A percentile compares a stretch with the other conserved stretches of the same genome.
These are phyloP conservation scores for roundworm (Caenorhabditis elegans) DNA, from an alignment of 1,140 invertebrate genomes.

Conservation along the genomic window DNA sequence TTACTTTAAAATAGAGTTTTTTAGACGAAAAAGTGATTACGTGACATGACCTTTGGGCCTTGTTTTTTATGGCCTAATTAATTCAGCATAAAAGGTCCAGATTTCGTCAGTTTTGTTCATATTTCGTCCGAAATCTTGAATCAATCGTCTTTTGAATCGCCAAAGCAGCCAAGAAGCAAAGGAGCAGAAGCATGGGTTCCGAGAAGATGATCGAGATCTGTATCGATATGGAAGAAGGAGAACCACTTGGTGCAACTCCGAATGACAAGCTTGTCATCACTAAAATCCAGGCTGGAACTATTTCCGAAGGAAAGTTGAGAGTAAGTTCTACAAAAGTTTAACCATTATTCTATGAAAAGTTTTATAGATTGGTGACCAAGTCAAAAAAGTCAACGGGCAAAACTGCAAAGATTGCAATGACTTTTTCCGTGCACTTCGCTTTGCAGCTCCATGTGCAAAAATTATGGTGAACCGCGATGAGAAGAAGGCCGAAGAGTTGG, in stretches of 20 bases:
- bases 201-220: conserved; percentile 40
- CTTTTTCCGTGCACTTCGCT: conserved; percentile 57
- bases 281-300: conserved; percentile 52
- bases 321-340: too few relatives aligned
- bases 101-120: too few relatives aligned
- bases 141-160: too few relatives aligned
- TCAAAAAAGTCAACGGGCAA: conserved; percentile 51
- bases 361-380: conserved; percentile 59
- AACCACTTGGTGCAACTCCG: conserved; percentile 55
- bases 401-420: conserved; percentile 52
- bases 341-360: too few relatives aligned
- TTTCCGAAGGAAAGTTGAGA: conserved; percentile 58
- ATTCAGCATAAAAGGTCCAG: too few relatives aligned
- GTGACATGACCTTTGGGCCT: too few relatives aligned
- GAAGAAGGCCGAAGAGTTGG: conserved; percentile 50
- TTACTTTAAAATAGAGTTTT: too few relatives aligned
- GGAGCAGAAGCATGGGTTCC: too few relatives aligned
- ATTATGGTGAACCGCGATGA: conserved; percentile 47
- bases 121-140: too few relatives aligned
- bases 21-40: too few relatives aligned
- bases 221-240: conserved; percentile 54
- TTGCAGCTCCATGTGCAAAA: conserved; percentile 48
- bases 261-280: conserved; percentile 57
- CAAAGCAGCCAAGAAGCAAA: too few relatives aligned
- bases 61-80: too few relatives aligned